Percentiles rank a stretch among this genome's conserved stretches.
phyloP scores from a whole-genome alignment of 2,113 vertebrate genomes.

The Fukomys damarensis region DNA sequence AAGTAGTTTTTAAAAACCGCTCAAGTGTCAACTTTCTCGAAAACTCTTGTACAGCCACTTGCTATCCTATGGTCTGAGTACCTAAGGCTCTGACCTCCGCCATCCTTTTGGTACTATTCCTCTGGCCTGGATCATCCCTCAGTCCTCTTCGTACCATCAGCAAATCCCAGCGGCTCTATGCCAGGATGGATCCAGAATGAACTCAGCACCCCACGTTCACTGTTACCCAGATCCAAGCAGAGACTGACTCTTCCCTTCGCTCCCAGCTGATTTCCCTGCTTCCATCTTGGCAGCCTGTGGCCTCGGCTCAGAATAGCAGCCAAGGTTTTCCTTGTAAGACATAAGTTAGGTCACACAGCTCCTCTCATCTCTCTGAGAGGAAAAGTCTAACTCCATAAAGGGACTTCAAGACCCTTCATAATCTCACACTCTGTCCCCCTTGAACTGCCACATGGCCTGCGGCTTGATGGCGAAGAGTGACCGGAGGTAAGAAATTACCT shows the following conservation, averaged over 20 bases:
- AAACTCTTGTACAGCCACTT: not conserved
- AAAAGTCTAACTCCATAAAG: not conserved
- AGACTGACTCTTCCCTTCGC: not conserved
- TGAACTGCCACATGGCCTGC: not conserved
- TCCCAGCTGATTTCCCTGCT: not conserved
- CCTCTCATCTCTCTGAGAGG: not conserved
- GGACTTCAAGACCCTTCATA: not conserved
- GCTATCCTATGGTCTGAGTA: not conserved
- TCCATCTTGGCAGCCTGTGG: not conserved
- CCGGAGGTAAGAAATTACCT: not conserved
- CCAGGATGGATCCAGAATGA: not conserved
- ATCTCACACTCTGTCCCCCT: not conserved
- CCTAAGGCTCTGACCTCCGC: not conserved
- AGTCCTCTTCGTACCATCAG: not conserved
- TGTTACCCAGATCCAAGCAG: not conserved
- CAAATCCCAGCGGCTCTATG: not conserved
- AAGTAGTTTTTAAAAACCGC: not conserved
- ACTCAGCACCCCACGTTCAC: not conserved
- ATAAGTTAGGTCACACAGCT: not conserved
- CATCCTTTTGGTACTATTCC: not conserved
- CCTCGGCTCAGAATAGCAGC: not conserved
- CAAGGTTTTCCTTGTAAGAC: not conserved
- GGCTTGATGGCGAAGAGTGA: not conserved
- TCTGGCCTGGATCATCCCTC: not conserved
- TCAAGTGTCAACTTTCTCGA: not conserved